These are phyloP conservation scores for Trimorus sp. DNA, from an alignment of 2,888 invertebrate genomes.

Conservation along the genomic window DNA sequence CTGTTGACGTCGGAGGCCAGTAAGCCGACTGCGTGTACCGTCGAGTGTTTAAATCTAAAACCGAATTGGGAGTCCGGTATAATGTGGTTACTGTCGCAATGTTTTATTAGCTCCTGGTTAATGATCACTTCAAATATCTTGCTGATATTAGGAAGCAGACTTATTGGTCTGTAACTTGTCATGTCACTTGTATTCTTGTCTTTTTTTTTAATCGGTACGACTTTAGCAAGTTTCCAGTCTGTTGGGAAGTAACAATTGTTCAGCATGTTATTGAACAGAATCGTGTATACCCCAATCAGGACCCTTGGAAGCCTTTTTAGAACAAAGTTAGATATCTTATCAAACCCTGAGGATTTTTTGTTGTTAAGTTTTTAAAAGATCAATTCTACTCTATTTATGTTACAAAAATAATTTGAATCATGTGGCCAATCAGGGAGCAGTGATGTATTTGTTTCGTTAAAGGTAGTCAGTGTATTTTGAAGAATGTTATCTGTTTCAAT, in stretches of 20 bases:
- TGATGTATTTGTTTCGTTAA: background rate
- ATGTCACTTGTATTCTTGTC: conserved; percentile 9
- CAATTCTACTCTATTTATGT: background rate
- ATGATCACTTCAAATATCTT: conserved; percentile 36
- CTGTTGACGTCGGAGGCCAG: background rate
- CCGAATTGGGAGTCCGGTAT: conserved; percentile 13
- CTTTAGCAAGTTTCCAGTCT: conserved; percentile 59
- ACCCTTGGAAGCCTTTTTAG: conserved; percentile 37
- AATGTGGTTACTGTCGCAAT: conserved; percentile 9
- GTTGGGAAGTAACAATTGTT: conserved; percentile 56
- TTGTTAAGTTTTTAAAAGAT: conserved; percentile 30
- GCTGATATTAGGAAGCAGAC: conserved; percentile 52
- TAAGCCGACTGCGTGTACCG: background rate
- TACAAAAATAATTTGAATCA: conserved; percentile 24
- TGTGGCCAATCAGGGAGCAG: background rate
- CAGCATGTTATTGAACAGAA: conserved; percentile 57
- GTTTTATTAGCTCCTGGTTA: background rate
- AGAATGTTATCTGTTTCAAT: too few relatives aligned
- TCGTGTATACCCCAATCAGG: conserved; percentile 6
- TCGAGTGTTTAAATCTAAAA: background rate
- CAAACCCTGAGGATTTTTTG: conserved; percentile 45
- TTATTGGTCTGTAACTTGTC: conserved; percentile 62
- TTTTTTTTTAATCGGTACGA: conserved; percentile 50
- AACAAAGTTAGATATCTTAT: conserved; percentile 41
- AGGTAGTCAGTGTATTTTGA: too few relatives aligned